Evolutionary conservation across 2,113 vertebrate genomes (phyloP), one percentile per base, ranked within the genome.

Genomic region (Uria lomvia): DNA sequence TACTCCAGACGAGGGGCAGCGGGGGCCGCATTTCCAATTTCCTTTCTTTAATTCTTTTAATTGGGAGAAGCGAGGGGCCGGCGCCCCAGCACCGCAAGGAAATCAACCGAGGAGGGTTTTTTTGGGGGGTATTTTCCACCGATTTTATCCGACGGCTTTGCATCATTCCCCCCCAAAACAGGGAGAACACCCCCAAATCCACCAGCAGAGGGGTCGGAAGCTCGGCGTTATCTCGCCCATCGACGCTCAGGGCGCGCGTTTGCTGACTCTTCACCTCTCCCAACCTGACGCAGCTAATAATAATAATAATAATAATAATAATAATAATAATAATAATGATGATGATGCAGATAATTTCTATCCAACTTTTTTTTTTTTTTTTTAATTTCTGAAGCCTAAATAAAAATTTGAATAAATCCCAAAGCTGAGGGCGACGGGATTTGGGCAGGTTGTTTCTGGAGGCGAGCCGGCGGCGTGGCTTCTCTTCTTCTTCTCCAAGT

Each of bases 1-100:
- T 82, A 60, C 75, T 65, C 88, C 88, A 7, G 34, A 50, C 11
- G 36, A 70, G 74, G 94, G 73, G 91, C 95, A 94, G 92, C 50
- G 1, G 91, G 93, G 70, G 86, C 65, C 0, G 1, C 72, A 6
- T 70, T 92, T 92, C 93, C 90, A 88, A 95, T 96, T 96, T 97
- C 94, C 93, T 94, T 76, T 14, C 62, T 76, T 88, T 88, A 94
- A 94, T 95, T 96, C 58, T 76, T 93, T 93, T 93, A 96, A 95
- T 96, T 96, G 92, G 92, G 88, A 90, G 90, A 79, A 66, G 21
- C 26, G 11, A 66, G 34, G 49, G 83, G 58, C 53, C 5, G 6
- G n/a, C 15, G 85, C 63, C 45, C 83, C 68, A 2, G 55, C 20
- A 0, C 32, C 0, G 2, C 36, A 32, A 77, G 58, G 52, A 89